Percentiles rank a stretch among this genome's conserved stretches.
phyloP scores from a whole-genome alignment of 2,113 vertebrate species.

The Mesocricetus auratus region DNA sequence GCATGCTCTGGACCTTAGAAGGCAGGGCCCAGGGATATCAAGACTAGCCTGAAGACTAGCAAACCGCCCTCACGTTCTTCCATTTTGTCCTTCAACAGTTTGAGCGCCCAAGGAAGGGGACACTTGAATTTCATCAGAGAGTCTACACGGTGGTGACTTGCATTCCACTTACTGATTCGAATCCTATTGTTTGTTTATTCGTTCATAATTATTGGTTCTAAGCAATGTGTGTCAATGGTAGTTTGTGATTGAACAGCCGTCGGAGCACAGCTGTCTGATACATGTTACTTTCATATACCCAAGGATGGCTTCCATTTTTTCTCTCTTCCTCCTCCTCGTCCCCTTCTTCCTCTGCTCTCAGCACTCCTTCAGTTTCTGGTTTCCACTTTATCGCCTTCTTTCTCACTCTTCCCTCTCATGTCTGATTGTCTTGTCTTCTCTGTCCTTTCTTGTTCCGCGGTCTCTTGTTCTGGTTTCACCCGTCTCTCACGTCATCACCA shows the following conservation, averaged over 20 bases:
- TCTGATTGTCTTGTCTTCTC: background rate
- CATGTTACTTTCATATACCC: slow-evolving; percentile 57
- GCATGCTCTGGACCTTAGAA: background rate
- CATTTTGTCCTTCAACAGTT: background rate
- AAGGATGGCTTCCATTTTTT: slow-evolving; percentile 55
- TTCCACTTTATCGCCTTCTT: slow-evolving; percentile 38
- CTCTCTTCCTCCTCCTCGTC: background rate
- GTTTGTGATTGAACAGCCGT: background rate
- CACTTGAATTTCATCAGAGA: slow-evolving; percentile 9
- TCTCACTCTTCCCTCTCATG: slow-evolving; percentile 2
- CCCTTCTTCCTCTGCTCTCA: slow-evolving; percentile 5
- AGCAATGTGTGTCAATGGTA: background rate
- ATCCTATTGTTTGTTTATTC: slow-evolving; percentile 21
- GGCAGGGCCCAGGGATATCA: background rate
- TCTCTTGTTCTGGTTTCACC: background rate
- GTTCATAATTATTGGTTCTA: slow-evolving; percentile 6
- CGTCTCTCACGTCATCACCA: slow-evolving; percentile 64
- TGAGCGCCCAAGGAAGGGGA: background rate
- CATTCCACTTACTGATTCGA: background rate
- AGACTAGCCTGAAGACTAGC: background rate
- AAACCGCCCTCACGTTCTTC: slow-evolving; percentile 1
- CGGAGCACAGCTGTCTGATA: slow-evolving; percentile 13
- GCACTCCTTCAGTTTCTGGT: background rate
- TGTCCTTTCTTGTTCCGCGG: slow-evolving; percentile 48
- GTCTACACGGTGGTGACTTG: background rate